Base-by-base conservation (phyloP, 1,140 invertebrate genomes). In the Proales similis region DNA sequence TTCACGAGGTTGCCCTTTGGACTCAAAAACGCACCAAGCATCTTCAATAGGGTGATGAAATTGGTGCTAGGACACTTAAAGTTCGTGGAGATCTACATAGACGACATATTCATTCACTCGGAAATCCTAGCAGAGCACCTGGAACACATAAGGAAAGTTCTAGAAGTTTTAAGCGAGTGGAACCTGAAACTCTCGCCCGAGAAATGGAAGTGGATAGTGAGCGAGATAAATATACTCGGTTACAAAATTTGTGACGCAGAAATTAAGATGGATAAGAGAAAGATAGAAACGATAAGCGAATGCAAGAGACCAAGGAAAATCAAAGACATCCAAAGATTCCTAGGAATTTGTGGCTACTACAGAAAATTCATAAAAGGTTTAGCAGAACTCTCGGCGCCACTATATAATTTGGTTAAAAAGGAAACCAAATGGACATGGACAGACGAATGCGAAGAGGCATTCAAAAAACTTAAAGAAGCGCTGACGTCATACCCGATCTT, bases 301-400 rank as follows among this genome's bases (percentile, higher is more conserved):
- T 71, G 66, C 63, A 70, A 68, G 11, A 62, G 43, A 11, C 71
- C 72, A 17, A 65, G 2, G 11, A 70, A 65, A 27, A 20, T 67
- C 0, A 68, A 67, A 20, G 53, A 69, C 22, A 29, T 75, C 0
- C 24, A 66, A 51, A 20, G 45, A n/a, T 75, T 75, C 53, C 29
- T 74, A 2, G 68, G 69, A 39, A 64, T 70, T 51, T 63, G 63
- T 6, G 65, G 65, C n/a, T 72, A 68, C 48, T 71, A 70, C 61
- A 27, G 70, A 11, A 63, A 64, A 45, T 72, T 68, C 63, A 64
- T 71, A 19, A 19, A 26, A 20, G 47, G 65, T n/a, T 71, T 65
- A 60, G 43, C 68, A 0, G 60, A 62, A 7, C 68, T 70, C 27
- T 67, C 67, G 20, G 38, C 38, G 39, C 69, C 65, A 5, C 42